Base-by-base conservation (phyloP, 2,888 invertebrate genomes). In the Carcina quercana region DNA sequence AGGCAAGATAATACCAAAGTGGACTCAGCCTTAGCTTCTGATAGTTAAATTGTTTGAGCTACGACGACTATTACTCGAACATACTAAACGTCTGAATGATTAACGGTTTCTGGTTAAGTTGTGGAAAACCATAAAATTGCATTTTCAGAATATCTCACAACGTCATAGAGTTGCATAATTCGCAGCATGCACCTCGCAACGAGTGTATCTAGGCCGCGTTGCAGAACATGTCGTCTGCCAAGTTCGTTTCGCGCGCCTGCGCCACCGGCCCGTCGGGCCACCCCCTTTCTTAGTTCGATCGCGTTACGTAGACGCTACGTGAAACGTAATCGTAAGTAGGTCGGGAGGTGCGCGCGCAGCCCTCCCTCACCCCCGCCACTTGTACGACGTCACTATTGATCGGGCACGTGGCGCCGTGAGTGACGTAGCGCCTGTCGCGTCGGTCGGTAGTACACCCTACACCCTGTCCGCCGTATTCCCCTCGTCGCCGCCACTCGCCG, bases 341-440 rank as follows among this genome's bases (percentile, higher is more conserved):
- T 78, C 78, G 78, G 56, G 49, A 51, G 51, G 40, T 67, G 84
- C 75, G 73, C 79, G 82, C 76, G 80, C 79, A 72, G 44, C 38
- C 27, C 2, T 43, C 37, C 39, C 43, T 31, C 45, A 31, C 39
- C 32, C 40, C 31, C 38, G 42, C 46, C 42, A 42, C 50, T 50
- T 53, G 64, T 59, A 60, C 71, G 64, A 80, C 82, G 82, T 82
- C 82, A 82, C 59, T 82, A 83, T 83, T 72, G 84, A 84, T 83
- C 78, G 73, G 35, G 69, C 80, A 79, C 79, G 79, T 82, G 73
- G 79, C 79, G 73, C 78, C 79, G 74, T 74, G 62, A 71, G 66
- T 82, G 79, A 82, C 83, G 82, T 82, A 80, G 78, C 53, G 56
- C 47, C 56, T 55, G 65, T 61, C 62, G 57, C 59, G 59, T 52